Conservation (phyloP, 2,113 vertebrate species). For the Poeciliopsis turrubarensis region DNA sequence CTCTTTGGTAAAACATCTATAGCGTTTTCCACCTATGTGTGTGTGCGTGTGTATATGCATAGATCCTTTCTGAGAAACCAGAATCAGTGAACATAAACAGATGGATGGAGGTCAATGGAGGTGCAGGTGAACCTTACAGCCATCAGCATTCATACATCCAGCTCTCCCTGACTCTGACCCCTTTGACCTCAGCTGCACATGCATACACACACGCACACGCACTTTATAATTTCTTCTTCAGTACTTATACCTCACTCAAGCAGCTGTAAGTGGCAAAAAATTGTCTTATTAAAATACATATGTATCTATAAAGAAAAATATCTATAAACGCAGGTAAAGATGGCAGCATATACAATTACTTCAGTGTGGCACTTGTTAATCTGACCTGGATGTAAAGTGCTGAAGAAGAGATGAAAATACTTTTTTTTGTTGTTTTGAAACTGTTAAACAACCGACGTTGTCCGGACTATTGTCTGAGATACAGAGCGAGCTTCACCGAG, state of each 20-base stretch:
- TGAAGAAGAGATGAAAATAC: background rate
- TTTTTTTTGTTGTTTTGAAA: background rate
- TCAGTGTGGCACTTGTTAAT: background rate
- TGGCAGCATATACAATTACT: background rate
- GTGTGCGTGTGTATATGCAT: constrained; percentile 5
- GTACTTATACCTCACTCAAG: background rate
- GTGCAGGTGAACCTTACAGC: constrained; percentile 53
- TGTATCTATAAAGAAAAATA: background rate
- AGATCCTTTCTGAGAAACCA: constrained; percentile 11
- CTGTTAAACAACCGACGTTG: background rate
- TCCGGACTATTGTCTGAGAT: background rate
- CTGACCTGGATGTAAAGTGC: background rate
- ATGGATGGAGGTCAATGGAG: constrained; percentile 53
- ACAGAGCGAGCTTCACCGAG: constrained; percentile 2
- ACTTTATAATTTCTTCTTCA: background rate
- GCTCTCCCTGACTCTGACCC: constrained; percentile 33
- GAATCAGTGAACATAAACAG: constrained; percentile 66
- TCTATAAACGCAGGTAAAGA: background rate
- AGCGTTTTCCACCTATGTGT: background rate
- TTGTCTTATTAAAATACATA: background rate
- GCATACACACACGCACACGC: background rate
- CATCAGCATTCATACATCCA: constrained; percentile 29
- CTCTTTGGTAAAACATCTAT: background rate
- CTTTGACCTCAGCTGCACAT: constrained; percentile 2
- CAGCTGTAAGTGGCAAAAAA: background rate